Percentiles rank a stretch among this genome's conserved stretches.
Conservation (phyloP, 2,888 invertebrate genomes). For the Patella ulyssiponensis region DNA sequence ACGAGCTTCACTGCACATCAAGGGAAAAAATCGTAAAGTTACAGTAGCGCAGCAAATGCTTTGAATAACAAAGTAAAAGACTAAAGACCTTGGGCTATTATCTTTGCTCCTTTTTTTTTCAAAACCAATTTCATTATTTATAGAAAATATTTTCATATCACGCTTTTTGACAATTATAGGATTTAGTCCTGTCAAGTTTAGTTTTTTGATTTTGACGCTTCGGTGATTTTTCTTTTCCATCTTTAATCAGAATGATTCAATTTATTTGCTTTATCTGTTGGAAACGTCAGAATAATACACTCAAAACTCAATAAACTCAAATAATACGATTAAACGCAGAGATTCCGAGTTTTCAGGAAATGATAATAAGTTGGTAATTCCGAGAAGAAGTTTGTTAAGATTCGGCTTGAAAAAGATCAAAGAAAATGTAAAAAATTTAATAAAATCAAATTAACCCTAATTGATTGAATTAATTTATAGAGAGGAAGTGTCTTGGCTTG, state of each 20-base stretch:
- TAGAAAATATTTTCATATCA: constrained; percentile 3
- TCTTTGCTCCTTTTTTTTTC: too few species aligned
- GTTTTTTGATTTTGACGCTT: not conserved
- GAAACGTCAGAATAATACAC: not conserved
- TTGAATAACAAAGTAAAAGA: too few species aligned
- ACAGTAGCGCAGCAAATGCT: too few species aligned
- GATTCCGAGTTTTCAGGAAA: not conserved
- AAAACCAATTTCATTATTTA: too few species aligned
- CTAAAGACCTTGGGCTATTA: too few species aligned
- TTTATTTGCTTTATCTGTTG: not conserved
- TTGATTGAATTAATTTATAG: constrained; percentile 3
- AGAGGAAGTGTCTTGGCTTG: too few species aligned
- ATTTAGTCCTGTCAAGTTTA: not conserved
- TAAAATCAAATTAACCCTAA: constrained; percentile 1
- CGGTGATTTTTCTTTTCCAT: not conserved
- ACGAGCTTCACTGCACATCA: not conserved
- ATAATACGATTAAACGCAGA: not conserved
- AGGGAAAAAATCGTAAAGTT: not conserved
- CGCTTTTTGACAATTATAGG: not conserved
- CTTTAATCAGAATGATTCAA: constrained; percentile 6
- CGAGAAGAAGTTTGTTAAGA: too few species aligned
- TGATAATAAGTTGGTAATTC: too few species aligned
- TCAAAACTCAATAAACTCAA: not conserved
- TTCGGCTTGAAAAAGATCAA: not conserved
- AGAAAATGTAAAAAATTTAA: not conserved